Conservation (phyloP, 2,888 invertebrate species). For the Megamerina dolium region DNA sequence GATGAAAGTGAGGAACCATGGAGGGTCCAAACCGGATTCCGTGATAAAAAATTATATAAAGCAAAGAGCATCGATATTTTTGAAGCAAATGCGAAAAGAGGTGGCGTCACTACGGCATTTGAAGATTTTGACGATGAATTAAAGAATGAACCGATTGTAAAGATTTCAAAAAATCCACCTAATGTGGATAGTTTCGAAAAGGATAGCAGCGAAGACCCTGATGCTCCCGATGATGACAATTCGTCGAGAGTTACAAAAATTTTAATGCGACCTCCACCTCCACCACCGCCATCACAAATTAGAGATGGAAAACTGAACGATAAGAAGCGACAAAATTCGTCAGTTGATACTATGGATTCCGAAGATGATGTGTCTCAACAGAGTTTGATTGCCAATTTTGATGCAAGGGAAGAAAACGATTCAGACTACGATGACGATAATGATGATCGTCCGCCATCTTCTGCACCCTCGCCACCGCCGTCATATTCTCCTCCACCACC, state of each 20-base stretch:
- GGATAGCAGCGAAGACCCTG: slow-evolving; percentile 29
- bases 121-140: slow-evolving; percentile 45
- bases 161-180: slow-evolving; percentile 24
- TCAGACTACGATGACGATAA: slow-evolving; percentile 14
- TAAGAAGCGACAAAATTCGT: slow-evolving; percentile 5
- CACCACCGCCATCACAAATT: no score
- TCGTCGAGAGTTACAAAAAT: slow-evolving; percentile 28
- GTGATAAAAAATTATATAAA: slow-evolving; percentile 31
- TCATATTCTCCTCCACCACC: slow-evolving; percentile 34
- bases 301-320: no score
- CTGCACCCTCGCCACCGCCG: slow-evolving; percentile 32
- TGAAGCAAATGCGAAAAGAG: slow-evolving; percentile 27
- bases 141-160: slow-evolving; percentile 38
- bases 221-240: slow-evolving; percentile 29
- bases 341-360: slow-evolving; percentile 6
- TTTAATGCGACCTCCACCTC: slow-evolving; percentile 16
- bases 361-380: slow-evolving; percentile 19
- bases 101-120: slow-evolving; percentile 29
- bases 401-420: slow-evolving; percentile 17
- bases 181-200: slow-evolving; percentile 18
- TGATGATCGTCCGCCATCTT: slow-evolving; percentile 29
- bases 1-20: slow-evolving; percentile 28
- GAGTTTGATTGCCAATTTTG: slow-evolving; percentile 32
- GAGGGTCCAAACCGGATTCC: slow-evolving; percentile 19
- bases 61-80: slow-evolving; percentile 46